These are phyloP conservation scores for Xiphias gladius DNA, from an alignment of 2,113 vertebrate species.

Conservation along the genomic window DNA sequence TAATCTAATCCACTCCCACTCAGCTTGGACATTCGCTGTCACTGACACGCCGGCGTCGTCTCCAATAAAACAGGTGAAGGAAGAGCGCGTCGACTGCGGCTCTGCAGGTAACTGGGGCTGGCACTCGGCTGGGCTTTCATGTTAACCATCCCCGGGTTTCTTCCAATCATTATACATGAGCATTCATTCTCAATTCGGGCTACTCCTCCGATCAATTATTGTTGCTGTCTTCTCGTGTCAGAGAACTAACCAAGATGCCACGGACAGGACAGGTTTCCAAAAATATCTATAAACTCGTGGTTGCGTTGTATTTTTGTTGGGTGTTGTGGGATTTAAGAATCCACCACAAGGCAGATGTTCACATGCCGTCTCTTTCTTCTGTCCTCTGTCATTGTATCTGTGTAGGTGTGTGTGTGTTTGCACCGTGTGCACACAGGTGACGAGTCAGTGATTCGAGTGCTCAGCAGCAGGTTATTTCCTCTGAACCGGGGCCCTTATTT, in stretches of 20 bases:
- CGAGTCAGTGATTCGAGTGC: conserved; percentile 68
- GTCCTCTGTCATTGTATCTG: conserved; percentile 7
- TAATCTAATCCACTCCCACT: conserved; percentile 79
- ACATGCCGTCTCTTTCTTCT: conserved; percentile 35
- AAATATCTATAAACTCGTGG: conserved; percentile 32
- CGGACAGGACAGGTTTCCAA: conserved; percentile 42
- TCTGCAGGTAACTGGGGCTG: conserved; percentile 67
- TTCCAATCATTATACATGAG: conserved; percentile 67
- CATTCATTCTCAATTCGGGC: conserved; percentile 59
- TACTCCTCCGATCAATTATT: conserved; percentile 38
- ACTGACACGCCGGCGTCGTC: conserved; percentile 70
- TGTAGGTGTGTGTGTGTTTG: conserved; percentile 13
- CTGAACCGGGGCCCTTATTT: conserved; percentile 89
- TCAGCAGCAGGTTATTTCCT: conserved; percentile 82
- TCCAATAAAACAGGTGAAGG: conserved; percentile 75
- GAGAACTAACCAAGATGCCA: conserved; percentile 5
- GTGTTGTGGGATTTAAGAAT: conserved; percentile 44
- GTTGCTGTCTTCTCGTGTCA: conserved; percentile 46
- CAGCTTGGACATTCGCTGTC: conserved; percentile 78
- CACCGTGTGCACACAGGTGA: conserved; percentile 65
- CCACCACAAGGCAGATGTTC: conserved; percentile 42
- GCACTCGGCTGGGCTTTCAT: conserved; percentile 73
- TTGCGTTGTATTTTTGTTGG: conserved; percentile 45
- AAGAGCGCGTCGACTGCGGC: conserved; percentile 54
- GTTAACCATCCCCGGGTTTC: conserved; percentile 65